Percentiles rank a stretch among this genome's conserved stretches.
Evolutionary conservation across 1,140 invertebrate species (phyloP).

Genomic region (Hylaeus anthracinus): DNA sequence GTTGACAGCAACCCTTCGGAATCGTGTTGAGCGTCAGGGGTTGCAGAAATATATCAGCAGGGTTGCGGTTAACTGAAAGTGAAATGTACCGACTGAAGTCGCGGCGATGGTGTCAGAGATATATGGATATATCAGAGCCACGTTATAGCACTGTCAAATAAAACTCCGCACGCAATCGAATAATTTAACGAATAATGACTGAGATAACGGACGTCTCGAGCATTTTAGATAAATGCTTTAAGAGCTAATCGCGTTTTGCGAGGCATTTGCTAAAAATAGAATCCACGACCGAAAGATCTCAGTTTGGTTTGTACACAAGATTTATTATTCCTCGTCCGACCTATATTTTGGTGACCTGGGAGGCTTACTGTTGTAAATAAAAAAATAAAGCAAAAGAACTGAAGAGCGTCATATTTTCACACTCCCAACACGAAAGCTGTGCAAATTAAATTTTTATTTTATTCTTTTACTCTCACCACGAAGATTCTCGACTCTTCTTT

Average conservation of each 20-base stretch:
- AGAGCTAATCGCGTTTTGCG: not conserved
- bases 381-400: too few relatives aligned
- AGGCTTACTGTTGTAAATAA: too few relatives aligned
- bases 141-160: slow-evolving; percentile 39
- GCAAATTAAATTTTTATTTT: too few relatives aligned
- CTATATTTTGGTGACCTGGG: too few relatives aligned
- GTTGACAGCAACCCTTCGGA: slow-evolving; percentile 25
- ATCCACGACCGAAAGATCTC: not conserved
- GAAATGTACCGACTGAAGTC: slow-evolving; percentile 17
- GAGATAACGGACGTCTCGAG: slow-evolving; percentile 16
- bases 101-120: slow-evolving; percentile 22
- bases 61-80: slow-evolving; percentile 26
- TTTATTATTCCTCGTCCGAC: not conserved
- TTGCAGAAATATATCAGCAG: slow-evolving; percentile 24
- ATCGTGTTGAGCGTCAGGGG: slow-evolving; percentile 8
- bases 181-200: slow-evolving; percentile 26
- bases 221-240: slow-evolving; percentile 15
- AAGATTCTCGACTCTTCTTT: too few relatives aligned
- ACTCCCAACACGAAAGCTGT: too few relatives aligned
- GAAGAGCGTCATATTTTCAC: too few relatives aligned
- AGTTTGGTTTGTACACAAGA: not conserved
- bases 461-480: too few relatives aligned
- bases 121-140: slow-evolving; percentile 15
- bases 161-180: slow-evolving; percentile 25
- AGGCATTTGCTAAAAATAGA: not conserved